A percentile compares a stretch with the other conserved stretches of the same genome.
Evolutionary conservation across 2,797 vertebrate species (phyloP).

Genomic region (Ctenopoma multispine): DNA sequence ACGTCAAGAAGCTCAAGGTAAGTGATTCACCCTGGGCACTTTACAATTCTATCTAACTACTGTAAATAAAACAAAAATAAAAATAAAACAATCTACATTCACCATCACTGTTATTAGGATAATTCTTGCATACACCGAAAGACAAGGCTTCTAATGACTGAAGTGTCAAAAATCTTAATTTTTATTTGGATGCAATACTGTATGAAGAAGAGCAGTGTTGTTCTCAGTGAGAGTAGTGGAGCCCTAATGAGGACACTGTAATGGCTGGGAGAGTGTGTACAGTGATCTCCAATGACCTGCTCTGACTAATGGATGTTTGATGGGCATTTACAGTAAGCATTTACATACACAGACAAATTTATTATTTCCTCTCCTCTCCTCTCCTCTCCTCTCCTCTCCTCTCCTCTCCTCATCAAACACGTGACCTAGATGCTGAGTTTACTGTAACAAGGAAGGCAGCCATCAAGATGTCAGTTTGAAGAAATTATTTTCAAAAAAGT

Average conservation of each 20-base stretch:
- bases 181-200: not conserved
- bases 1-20: constrained; percentile 99
- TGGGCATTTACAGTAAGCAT: constrained; percentile 22
- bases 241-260: constrained; percentile 30
- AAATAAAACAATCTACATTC: not conserved
- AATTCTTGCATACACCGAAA: not conserved
- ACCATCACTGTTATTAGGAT: not conserved
- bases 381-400: no score
- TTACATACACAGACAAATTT: constrained; percentile 3
- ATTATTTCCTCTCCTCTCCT: not conserved
- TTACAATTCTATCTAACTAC: not conserved
- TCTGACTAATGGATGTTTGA: constrained; percentile 44
- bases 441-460: not conserved
- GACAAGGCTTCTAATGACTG: not conserved
- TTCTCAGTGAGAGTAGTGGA: constrained; percentile 14
- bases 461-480: not conserved
- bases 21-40: constrained; percentile 47
- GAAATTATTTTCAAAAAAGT: no score
- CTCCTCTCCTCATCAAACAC: not conserved
- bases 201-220: not conserved
- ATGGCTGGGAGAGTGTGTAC: constrained; percentile 13
- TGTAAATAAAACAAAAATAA: not conserved
- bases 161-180: not conserved
- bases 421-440: not conserved
- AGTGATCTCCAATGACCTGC: constrained; percentile 40